These are phyloP conservation scores for Todiramphus saurophagus DNA, from an alignment of 2,113 vertebrate genomes.

Conservation along the genomic window DNA sequence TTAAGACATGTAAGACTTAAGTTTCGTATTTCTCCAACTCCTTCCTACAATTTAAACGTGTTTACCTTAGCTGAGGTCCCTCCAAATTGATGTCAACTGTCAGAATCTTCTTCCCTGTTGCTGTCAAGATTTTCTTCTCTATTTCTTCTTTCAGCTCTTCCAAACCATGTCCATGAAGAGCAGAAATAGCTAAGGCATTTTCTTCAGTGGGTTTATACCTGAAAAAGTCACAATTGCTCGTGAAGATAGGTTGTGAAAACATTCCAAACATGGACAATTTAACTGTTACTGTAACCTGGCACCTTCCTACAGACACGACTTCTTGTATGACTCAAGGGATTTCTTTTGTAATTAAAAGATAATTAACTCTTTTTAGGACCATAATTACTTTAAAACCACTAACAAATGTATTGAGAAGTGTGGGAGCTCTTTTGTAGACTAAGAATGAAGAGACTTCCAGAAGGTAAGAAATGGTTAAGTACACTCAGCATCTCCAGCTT, in stretches of 20 bases:
- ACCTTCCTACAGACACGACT: not conserved
- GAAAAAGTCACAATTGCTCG: not conserved
- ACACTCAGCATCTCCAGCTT: constrained; percentile 8
- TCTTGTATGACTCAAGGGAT: not conserved
- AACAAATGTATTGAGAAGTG: not conserved
- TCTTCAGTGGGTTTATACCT: constrained; percentile 77
- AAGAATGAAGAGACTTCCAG: not conserved
- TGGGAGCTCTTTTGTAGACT: not conserved
- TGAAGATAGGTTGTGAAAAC: not conserved
- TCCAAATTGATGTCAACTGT: constrained; percentile 80
- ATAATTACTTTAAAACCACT: not conserved
- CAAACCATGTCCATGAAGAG: constrained; percentile 80
- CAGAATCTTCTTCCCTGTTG: constrained; percentile 79
- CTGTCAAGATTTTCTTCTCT: constrained; percentile 77
- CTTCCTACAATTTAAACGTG: not conserved
- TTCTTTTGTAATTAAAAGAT: not conserved
- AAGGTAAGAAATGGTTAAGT: not conserved
- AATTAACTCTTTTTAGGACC: not conserved
- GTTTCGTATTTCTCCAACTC: not conserved
- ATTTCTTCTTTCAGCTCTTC: constrained; percentile 76
- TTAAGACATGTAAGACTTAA: not conserved
- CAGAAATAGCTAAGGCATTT: constrained; percentile 78
- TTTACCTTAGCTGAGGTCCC: constrained; percentile 85
- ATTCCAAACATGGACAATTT: not conserved
- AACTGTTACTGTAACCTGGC: not conserved